These are phyloP conservation scores for Otolemur crassicaudatus DNA, from an alignment of 2,797 vertebrate genomes.

Conservation along the genomic window DNA sequence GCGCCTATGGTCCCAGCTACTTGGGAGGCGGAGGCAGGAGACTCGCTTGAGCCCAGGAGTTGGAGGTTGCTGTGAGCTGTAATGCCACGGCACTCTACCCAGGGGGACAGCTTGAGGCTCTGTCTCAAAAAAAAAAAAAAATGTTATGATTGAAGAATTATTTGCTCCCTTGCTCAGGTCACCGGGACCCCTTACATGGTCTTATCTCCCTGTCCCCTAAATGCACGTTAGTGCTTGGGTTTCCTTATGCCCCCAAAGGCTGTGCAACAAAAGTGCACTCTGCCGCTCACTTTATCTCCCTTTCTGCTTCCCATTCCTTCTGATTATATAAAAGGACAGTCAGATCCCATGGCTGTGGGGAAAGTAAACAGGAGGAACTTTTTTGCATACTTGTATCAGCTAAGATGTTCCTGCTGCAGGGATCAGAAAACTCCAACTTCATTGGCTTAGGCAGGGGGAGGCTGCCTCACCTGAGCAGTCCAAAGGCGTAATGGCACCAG, in stretches of 20 bases:
- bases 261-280: neutral
- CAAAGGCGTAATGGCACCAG: neutral
- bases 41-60: too few relatives aligned
- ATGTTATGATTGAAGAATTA: neutral
- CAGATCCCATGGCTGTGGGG: neutral
- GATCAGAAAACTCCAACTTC: neutral
- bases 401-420: neutral
- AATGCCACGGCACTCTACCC: too few relatives aligned
- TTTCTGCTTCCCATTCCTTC: neutral
- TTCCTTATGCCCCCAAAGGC: neutral
- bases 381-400: neutral
- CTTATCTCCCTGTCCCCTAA: neutral
- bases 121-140: too few relatives aligned
- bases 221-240: accelerated
- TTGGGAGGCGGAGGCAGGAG: too few relatives aligned
- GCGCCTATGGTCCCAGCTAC: too few relatives aligned
- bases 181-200: accelerated
- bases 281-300: accelerated
- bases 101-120: too few relatives aligned
- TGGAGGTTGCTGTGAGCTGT: too few relatives aligned
- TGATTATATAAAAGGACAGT: neutral
- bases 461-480: neutral
- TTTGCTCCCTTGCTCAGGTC: neutral
- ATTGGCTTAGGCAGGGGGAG: neutral
- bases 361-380: neutral